Percentiles rank a stretch among this genome's conserved stretches.
Evolutionary conservation across 2,888 invertebrate species (phyloP).

Genomic region (Drosophila macrothrix): DNA sequence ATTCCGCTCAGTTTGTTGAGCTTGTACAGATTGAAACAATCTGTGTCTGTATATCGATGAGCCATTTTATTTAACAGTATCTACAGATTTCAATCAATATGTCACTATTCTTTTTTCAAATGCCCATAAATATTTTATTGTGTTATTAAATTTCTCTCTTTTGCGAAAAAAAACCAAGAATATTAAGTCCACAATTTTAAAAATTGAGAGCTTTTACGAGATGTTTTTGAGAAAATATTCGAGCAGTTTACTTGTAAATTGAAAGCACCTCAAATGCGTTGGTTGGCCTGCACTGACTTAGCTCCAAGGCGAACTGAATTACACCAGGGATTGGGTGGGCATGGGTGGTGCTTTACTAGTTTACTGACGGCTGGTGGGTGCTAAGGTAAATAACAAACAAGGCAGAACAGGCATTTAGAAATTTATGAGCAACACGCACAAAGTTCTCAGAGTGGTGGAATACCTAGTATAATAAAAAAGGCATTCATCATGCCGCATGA

Average conservation of each 20-base stretch:
- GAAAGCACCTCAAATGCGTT: background rate
- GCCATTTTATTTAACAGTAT: background rate
- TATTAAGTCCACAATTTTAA: background rate
- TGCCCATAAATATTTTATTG: background rate
- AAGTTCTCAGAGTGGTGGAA: constrained; percentile 25
- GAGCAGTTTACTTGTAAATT: background rate
- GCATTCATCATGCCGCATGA: constrained; percentile 64
- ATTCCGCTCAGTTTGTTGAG: background rate
- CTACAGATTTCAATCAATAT: background rate
- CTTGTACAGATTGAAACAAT: background rate
- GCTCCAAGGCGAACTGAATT: background rate
- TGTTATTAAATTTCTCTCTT: background rate
- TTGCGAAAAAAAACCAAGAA: background rate
- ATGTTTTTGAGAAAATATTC: background rate
- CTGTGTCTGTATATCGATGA: background rate
- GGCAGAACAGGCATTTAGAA: constrained; percentile 47
- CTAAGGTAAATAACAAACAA: constrained; percentile 10
- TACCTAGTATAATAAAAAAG: constrained; percentile 57
- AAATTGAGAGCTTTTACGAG: background rate
- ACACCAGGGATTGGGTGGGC: background rate
- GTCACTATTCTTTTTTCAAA: background rate
- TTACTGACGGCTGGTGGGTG: background rate
- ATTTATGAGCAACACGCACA: constrained; percentile 67
- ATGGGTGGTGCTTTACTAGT: background rate
- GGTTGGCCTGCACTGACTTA: background rate